Conservation (phyloP, 2,797 vertebrate genomes). For the Sphenodon punctatus region DNA sequence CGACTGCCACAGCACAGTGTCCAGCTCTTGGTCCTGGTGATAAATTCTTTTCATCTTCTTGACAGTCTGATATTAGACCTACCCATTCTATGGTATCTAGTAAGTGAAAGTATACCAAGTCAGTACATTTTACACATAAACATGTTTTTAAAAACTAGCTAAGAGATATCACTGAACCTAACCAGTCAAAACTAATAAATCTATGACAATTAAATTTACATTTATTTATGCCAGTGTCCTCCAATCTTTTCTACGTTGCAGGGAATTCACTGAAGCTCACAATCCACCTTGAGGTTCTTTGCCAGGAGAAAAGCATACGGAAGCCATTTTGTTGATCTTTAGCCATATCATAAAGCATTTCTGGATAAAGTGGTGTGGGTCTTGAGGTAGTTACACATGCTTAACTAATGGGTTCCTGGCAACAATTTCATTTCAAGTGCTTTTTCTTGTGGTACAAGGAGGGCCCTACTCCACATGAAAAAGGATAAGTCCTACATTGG, state of each 20-base stretch:
- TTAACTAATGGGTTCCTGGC: not conserved
- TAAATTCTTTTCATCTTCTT: constrained; percentile 81
- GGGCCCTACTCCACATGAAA: not conserved
- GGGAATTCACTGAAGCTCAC: not conserved
- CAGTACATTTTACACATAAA: constrained; percentile 9
- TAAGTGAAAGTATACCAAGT: constrained; percentile 39
- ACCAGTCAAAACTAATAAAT: not conserved
- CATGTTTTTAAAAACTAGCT: constrained; percentile 18
- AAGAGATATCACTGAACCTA: not conserved
- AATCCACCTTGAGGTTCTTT: not conserved
- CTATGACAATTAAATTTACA: not conserved
- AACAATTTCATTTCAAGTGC: constrained; percentile 1
- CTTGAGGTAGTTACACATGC: not conserved
- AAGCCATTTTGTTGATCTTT: constrained; percentile 7
- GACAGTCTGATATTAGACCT: constrained; percentile 79
- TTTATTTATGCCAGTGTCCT: not conserved
- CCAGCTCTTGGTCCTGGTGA: constrained; percentile 90
- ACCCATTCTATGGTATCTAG: constrained; percentile 91
- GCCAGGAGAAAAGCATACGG: not conserved
- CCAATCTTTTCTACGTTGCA: not conserved
- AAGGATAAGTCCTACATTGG: not conserved
- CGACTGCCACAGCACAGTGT: constrained; percentile 87
- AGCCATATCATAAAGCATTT: not conserved
- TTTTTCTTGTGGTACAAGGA: not conserved
- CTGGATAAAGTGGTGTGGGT: not conserved